phyloP scores from a whole-genome alignment of 2,888 invertebrate genomes.

The Agrochola macilenta region DNA sequence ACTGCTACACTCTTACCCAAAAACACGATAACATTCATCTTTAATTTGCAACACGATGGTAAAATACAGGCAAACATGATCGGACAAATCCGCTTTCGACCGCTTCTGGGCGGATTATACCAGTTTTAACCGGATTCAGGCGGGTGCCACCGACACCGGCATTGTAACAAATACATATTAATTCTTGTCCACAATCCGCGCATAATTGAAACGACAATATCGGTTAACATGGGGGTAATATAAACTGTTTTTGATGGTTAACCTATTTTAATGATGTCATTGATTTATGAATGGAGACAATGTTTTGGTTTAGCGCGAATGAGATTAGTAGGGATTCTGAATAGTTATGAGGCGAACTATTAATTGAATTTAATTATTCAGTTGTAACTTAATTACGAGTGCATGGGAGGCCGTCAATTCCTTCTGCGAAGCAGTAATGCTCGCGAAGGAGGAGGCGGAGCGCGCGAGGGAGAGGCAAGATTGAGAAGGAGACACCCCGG shows the following conservation, averaged over 20 bases:
- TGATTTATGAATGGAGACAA: slow-evolving; percentile 72
- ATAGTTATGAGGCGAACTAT: slow-evolving; percentile 29
- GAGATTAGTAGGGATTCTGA: slow-evolving; percentile 35
- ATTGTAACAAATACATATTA: slow-evolving; percentile 73
- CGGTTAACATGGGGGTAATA: slow-evolving; percentile 74
- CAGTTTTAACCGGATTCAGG: slow-evolving; percentile 67
- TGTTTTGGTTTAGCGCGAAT: slow-evolving; percentile 40
- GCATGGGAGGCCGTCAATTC: no score
- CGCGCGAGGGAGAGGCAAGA: no score
- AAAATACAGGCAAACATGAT: slow-evolving; percentile 68
- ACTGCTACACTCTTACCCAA: not conserved
- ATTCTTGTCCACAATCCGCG: slow-evolving; percentile 68
- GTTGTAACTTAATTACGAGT: not conserved
- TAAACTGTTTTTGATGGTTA: slow-evolving; percentile 73
- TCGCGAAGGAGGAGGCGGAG: no score
- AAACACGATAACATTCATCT: slow-evolving; percentile 41
- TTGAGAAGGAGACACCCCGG: no score
- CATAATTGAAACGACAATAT: slow-evolving; percentile 75
- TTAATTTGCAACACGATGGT: slow-evolving; percentile 59
- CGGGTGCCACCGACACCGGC: slow-evolving; percentile 51
- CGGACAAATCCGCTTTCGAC: slow-evolving; percentile 74
- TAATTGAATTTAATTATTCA: slow-evolving; percentile 38
- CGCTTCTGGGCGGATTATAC: slow-evolving; percentile 70
- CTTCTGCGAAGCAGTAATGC: no score
- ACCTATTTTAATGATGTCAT: slow-evolving; percentile 70